phyloP scores from a whole-genome alignment of 2,888 invertebrate species.

The Meliscaeva auricollis region DNA sequence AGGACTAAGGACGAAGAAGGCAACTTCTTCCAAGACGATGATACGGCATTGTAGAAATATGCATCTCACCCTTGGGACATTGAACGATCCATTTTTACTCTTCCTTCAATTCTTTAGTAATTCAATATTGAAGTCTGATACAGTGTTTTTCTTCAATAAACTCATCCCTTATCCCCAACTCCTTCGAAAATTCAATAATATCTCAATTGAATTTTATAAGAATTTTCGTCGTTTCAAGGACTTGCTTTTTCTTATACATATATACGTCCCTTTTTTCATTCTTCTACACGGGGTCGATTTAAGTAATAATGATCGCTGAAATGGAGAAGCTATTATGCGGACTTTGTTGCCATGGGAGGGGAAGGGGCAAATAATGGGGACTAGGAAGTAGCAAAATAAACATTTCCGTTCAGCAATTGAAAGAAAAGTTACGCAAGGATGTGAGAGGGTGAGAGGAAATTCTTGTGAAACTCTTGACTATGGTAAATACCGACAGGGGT shows the following conservation, averaged over 20 bases:
- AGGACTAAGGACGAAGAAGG: slow-evolving; percentile 3
- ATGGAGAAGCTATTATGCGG: slow-evolving; percentile 73
- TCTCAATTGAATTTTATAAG: slow-evolving; percentile 67
- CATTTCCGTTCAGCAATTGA: slow-evolving; percentile 64
- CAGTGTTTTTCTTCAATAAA: slow-evolving; percentile 25
- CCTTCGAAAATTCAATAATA: slow-evolving; percentile 52
- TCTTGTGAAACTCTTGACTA: slow-evolving; percentile 3
- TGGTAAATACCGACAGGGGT: slow-evolving; percentile 61
- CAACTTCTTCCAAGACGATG: too few relatives aligned
- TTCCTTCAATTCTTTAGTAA: slow-evolving; percentile 54
- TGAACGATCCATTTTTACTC: slow-evolving; percentile 10
- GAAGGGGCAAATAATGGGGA: not conserved
- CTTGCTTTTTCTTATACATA: slow-evolving; percentile 15
- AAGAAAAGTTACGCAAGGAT: slow-evolving; percentile 25
- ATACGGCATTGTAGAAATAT: slow-evolving; percentile 21
- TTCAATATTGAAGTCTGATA: slow-evolving; percentile 65
- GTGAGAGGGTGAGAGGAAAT: not conserved
- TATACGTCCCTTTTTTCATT: slow-evolving; percentile 29
- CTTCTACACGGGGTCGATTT: slow-evolving; percentile 62
- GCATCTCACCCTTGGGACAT: slow-evolving; percentile 43
- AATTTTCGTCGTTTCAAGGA: slow-evolving; percentile 52
- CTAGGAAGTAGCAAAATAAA: slow-evolving; percentile 68
- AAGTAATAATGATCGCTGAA: slow-evolving; percentile 74
- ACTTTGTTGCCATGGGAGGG: slow-evolving; percentile 25
- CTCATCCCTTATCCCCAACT: not conserved